Evolutionary conservation across 1,140 invertebrate species (phyloP), one percentile per base, ranked within the genome.

Genomic region (Drosophila bifasciata): DNA sequence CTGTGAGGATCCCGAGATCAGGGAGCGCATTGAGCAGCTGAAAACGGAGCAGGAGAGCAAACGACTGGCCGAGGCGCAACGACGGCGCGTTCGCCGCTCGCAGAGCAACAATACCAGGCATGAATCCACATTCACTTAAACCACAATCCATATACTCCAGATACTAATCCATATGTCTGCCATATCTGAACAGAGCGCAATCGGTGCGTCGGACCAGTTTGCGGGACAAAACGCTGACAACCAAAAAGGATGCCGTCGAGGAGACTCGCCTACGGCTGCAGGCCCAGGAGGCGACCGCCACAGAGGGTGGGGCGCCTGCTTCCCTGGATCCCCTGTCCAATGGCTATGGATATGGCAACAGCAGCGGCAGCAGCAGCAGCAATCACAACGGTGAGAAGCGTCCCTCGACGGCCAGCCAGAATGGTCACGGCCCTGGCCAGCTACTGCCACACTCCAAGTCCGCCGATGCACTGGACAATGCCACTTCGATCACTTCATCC

Each of bases 201-300:
- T 98, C 97, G 21, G 97, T 99, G 40, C 93, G 98, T 48, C 93
- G 98, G 49, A 98, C 97, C 25, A 98, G 97, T n/a, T 95, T 99
- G 61, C 93, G 98, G 28, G 98, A 99, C 91, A 98, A 98, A 92
- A 96, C 96, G 56, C 93, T 97, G 62, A 97, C 98, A 43, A 97
- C 97, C n/a, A 97, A 98, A 92, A 97, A 97, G 84, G 98, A 99
- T 92, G 97, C 97, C 8, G 94, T 96, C 46, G 97, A 98, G 92
- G 98, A 99, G 92, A 97, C 97, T 9, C 93, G 95, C 19, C 91
- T 96, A 2, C 92, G 96, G 53, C 58, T 95, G 83, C 93, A 94
- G 91, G 94, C 94, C 46, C 94, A 94, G 90, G 93, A 94, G 92
- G 94, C 73, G 23, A 76, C 83, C 5, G 81, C 76, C 1, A 62